A percentile compares a stretch with the other conserved stretches of the same genome.
phyloP scores from a whole-genome alignment of 2,797 vertebrate species.

The Zonotrichia albicollis region DNA sequence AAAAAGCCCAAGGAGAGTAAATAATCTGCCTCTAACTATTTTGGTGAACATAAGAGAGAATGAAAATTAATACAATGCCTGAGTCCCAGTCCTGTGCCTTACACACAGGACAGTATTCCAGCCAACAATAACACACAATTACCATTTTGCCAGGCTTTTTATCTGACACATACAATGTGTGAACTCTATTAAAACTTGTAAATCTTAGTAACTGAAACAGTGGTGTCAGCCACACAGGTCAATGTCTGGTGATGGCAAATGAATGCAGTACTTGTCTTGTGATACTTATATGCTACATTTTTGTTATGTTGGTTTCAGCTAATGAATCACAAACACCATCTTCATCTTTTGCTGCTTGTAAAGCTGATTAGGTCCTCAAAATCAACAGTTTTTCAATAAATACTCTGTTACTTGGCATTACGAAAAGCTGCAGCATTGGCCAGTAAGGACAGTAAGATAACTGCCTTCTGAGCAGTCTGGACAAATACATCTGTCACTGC shows the following conservation, averaged over 20 bases:
- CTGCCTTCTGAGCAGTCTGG: not conserved
- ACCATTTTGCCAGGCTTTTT: constrained; percentile 11
- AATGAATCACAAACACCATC: constrained; percentile 10
- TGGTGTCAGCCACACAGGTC: constrained; percentile 23
- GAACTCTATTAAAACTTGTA: constrained; percentile 42
- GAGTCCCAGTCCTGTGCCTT: not conserved
- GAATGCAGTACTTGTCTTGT: not conserved
- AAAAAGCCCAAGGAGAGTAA: not conserved
- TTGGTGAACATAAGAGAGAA: not conserved
- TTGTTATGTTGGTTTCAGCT: not conserved
- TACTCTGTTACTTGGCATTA: constrained; percentile 2
- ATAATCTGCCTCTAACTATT: constrained; percentile 6
- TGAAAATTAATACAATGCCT: constrained; percentile 6
- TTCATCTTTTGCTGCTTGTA: not conserved
- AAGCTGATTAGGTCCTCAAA: not conserved
- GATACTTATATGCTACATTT: not conserved
- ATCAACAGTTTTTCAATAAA: not conserved
- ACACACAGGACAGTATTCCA: not conserved
- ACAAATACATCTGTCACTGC: not conserved
- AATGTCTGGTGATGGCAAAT: constrained; percentile 20
- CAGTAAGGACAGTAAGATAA: not conserved
- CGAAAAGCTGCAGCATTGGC: not conserved
- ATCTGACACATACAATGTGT: constrained; percentile 20
- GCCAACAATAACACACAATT: constrained; percentile 36
- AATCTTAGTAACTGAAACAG: constrained; percentile 35